phyloP scores from a whole-genome alignment of 2,888 invertebrate genomes.

The Apomyelois bistriatella region DNA sequence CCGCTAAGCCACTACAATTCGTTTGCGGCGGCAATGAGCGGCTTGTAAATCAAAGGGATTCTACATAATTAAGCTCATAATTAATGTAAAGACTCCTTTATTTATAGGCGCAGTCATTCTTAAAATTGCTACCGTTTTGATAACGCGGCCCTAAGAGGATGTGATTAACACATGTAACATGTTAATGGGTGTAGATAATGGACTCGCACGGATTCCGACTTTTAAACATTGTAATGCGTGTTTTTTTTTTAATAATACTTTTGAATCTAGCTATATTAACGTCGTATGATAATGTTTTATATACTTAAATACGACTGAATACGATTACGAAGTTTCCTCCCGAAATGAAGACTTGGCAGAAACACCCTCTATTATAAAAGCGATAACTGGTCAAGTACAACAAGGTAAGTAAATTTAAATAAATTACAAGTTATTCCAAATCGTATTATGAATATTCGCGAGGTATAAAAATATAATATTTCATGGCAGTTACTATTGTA shows the following conservation, averaged over 20 bases:
- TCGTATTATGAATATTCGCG: no score
- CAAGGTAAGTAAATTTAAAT: no score
- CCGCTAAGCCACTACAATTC: conserved; percentile 76
- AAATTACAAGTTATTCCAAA: no score
- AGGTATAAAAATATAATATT: no score
- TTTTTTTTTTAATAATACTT: conserved; percentile 25
- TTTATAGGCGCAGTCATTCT: conserved; percentile 75
- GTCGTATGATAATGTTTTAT: conserved; percentile 31
- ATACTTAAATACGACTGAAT: no score
- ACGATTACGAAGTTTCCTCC: conserved; percentile 26
- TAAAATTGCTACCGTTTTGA: conserved; percentile 74
- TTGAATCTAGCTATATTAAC: conserved; percentile 34
- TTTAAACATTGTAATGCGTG: conserved; percentile 25
- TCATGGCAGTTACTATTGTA: no score
- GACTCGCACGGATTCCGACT: conserved; percentile 35
- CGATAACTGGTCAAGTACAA: no score
- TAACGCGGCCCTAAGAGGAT: conserved; percentile 57
- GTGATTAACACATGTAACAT: conserved; percentile 69
- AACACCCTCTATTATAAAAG: no score
- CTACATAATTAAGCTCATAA: conserved; percentile 78
- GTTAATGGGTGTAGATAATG: conserved; percentile 62
- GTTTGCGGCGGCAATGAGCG: conserved; percentile 75
- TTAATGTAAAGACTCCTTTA: conserved; percentile 76
- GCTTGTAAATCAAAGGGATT: conserved; percentile 79
- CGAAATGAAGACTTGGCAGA: no score